Conservation (phyloP, 2,113 vertebrate species). For the Phalacrocorax aristotelis region DNA sequence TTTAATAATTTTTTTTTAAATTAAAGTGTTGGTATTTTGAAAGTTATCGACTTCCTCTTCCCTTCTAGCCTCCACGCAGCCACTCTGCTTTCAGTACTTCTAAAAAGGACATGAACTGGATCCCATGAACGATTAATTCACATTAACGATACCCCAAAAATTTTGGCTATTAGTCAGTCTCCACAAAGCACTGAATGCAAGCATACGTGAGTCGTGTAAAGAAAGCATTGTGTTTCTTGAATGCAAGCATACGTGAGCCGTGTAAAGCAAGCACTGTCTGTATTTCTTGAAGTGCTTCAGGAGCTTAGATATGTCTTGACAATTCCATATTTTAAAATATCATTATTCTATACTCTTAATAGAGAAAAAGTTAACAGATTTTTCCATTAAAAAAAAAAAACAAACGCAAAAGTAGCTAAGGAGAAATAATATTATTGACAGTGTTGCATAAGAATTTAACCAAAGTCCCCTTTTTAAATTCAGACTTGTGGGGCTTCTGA, state of each 20-base stretch:
- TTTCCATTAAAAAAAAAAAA: neutral
- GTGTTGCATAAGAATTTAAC: neutral
- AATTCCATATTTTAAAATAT: neutral
- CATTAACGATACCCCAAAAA: neutral
- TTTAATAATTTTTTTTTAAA: neutral
- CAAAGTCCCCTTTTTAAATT: neutral
- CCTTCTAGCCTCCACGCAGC: neutral
- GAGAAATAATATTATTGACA: neutral
- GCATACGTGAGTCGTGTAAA: neutral
- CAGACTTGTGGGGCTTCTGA: neutral
- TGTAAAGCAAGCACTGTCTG: neutral
- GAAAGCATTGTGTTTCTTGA: neutral
- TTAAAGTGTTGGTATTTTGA: neutral
- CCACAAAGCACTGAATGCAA: neutral
- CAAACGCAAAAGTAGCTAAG: neutral
- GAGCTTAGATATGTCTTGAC: neutral
- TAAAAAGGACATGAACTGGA: neutral
- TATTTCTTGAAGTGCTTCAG: neutral
- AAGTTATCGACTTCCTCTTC: neutral
- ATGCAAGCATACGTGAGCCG: neutral
- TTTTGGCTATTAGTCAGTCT: neutral
- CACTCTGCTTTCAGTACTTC: neutral
- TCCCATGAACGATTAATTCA: neutral
- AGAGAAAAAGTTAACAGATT: neutral
- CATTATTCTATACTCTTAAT: neutral